Percentiles rank a stretch among this genome's conserved stretches.
phyloP scores from a whole-genome alignment of 2,797 vertebrate species.

The Crenuchus spilurus region DNA sequence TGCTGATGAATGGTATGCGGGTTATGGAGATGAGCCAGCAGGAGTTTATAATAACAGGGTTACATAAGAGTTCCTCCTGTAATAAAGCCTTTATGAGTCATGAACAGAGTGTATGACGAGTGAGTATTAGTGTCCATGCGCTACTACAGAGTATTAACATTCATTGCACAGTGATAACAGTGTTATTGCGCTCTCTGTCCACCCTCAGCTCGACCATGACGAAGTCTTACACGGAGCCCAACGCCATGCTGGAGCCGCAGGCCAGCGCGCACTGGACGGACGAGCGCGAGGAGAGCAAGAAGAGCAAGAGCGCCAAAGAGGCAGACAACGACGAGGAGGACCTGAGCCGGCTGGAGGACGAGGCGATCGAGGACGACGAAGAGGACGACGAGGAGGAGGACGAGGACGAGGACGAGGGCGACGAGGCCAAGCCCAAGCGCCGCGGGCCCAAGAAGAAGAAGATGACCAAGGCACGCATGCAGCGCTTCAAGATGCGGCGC shows the following conservation, averaged over 20 bases:
- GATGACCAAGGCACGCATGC: slow-evolving; percentile 96
- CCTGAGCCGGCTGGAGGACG: slow-evolving; percentile 76
- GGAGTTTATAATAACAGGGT: too few species aligned
- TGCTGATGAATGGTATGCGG: too few species aligned
- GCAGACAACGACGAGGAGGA: slow-evolving; percentile 80
- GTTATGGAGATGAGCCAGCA: too few species aligned
- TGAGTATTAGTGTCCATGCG: too few species aligned
- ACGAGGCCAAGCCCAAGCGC: slow-evolving; percentile 91
- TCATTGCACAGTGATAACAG: too few species aligned
- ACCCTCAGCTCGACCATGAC: slow-evolving; percentile 82
- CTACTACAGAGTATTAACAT: too few species aligned
- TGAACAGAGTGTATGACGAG: too few species aligned
- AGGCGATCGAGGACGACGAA: slow-evolving; percentile 81
- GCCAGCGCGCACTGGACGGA: slow-evolving; percentile 82
- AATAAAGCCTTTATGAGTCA: too few species aligned
- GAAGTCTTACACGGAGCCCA: slow-evolving; percentile 88
- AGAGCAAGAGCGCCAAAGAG: slow-evolving; percentile 76
- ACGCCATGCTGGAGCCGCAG: slow-evolving; percentile 81
- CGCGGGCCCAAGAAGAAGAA: slow-evolving; percentile 98
- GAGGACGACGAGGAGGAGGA: slow-evolving; percentile 81
- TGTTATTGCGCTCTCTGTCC: background rate
- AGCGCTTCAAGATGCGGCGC: slow-evolving; percentile 93
- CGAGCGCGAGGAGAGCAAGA: slow-evolving; percentile 79
- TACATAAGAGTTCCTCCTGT: too few species aligned
- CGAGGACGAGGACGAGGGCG: slow-evolving; percentile 89